Percentiles rank a stretch among this genome's conserved stretches.
These are phyloP conservation scores for Zaprionus vittiger DNA, from an alignment of 1,140 invertebrate species.

Conservation along the genomic window DNA sequence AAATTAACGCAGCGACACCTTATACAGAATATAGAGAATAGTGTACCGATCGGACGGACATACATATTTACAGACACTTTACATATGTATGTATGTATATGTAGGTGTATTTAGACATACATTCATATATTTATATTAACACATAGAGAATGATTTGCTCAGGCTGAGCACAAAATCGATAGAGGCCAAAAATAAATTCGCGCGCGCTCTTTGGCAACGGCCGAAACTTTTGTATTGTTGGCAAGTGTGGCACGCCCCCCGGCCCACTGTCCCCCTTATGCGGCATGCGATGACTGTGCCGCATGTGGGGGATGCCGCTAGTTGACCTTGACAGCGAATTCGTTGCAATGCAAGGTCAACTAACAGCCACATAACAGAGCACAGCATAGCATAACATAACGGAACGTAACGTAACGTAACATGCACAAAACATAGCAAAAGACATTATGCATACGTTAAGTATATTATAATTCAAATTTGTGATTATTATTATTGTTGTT, in stretches of 20 bases:
- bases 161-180: slow-evolving; percentile 37
- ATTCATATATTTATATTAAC: background rate
- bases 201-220: slow-evolving; percentile 13
- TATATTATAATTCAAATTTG: background rate
- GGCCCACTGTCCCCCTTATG: background rate
- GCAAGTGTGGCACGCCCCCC: slow-evolving; percentile 6
- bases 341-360: slow-evolving; percentile 58
- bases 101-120: background rate
- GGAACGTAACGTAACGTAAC: slow-evolving; percentile 11
- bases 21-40: too few relatives aligned
- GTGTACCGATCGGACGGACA: background rate
- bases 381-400: slow-evolving; percentile 7
- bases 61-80: background rate
- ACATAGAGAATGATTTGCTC: background rate
- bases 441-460: background rate
- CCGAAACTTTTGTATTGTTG: slow-evolving; percentile 17
- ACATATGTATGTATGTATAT: background rate
- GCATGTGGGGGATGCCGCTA: slow-evolving; percentile 65
- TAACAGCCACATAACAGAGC: slow-evolving; percentile 27
- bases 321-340: slow-evolving; percentile 74
- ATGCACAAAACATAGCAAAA: slow-evolving; percentile 4
- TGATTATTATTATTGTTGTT: background rate
- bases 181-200: slow-evolving; percentile 55
- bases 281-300: slow-evolving; percentile 57
- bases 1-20: background rate